A percentile compares a stretch with the other conserved stretches of the same genome.
Conservation (phyloP, 1,140 invertebrate genomes). For the Leptinotarsa lineolata region DNA sequence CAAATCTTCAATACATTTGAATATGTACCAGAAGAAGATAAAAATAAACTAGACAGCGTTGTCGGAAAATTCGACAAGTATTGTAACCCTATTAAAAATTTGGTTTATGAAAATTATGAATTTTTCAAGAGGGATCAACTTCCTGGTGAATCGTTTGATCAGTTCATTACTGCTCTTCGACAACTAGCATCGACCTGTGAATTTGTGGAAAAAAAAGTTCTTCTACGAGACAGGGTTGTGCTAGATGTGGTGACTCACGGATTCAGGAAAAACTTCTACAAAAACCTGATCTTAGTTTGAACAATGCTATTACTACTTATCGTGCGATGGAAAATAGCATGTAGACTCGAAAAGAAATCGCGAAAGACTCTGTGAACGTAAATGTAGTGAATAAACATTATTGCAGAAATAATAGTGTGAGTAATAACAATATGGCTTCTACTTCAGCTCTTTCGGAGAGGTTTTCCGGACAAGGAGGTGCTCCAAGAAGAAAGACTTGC, state of each 20-base stretch:
- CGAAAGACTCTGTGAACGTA: not conserved
- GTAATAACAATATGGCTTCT: not conserved
- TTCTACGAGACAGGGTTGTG: not conserved
- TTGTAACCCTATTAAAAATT: not conserved
- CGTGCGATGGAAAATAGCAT: not conserved
- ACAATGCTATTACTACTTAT: not conserved
- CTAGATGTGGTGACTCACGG: not conserved
- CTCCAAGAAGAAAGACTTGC: not conserved
- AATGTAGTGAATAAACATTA: not conserved
- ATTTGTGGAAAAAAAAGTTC: not conserved
- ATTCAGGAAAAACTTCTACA: not conserved
- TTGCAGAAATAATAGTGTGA: not conserved
- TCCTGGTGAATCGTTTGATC: not conserved
- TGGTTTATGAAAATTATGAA: not conserved
- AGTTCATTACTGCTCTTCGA: not conserved
- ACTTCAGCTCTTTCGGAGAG: not conserved
- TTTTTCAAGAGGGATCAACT: not conserved
- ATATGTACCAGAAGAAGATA: not conserved
- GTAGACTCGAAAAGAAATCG: not conserved
- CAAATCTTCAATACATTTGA: not conserved
- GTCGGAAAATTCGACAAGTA: not conserved
- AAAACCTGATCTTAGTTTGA: not conserved
- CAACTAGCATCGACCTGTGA: not conserved
- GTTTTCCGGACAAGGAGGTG: not conserved
- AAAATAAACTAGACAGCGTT: not conserved